Percentiles rank a stretch among this genome's conserved stretches.
phyloP scores from a whole-genome alignment of 2,888 invertebrate genomes.

The Cremastinae sp. region DNA sequence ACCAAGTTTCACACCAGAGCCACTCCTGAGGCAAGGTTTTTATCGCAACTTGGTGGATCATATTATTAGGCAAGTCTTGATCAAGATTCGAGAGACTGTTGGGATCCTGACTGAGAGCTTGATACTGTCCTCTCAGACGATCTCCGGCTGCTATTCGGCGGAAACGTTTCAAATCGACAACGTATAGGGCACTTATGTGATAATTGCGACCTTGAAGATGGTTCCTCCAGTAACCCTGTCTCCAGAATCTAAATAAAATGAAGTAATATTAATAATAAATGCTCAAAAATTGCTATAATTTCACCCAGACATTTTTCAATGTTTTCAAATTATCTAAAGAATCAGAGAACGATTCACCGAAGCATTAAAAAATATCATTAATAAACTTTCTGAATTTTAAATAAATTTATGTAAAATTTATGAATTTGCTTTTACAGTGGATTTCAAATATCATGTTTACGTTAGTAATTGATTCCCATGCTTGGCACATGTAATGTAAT shows the following conservation, averaged over 20 bases:
- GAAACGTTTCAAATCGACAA: slow-evolving; percentile 97
- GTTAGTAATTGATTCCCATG: too few relatives aligned
- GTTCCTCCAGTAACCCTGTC: slow-evolving; percentile 99
- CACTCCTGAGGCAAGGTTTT: slow-evolving; percentile 99
- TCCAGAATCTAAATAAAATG: slow-evolving; percentile 90
- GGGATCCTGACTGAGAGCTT: slow-evolving; percentile 99
- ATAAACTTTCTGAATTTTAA: background rate
- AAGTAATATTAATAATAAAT: background rate
- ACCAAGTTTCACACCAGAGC: slow-evolving; percentile 99
- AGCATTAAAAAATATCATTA: too few relatives aligned
- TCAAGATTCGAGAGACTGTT: slow-evolving; percentile 98
- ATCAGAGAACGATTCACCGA: too few relatives aligned
- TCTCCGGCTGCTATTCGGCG: slow-evolving; percentile 99
- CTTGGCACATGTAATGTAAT: too few relatives aligned
- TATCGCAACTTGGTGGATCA: slow-evolving; percentile 99
- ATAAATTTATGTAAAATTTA: too few relatives aligned
- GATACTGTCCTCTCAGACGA: slow-evolving; percentile 98
- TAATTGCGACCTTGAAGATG: slow-evolving; percentile 97
- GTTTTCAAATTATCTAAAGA: too few relatives aligned
- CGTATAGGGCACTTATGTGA: slow-evolving; percentile 98
- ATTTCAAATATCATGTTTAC: too few relatives aligned
- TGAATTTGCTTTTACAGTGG: too few relatives aligned
- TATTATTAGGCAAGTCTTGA: slow-evolving; percentile 99
- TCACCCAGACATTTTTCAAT: too few relatives aligned
- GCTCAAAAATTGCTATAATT: too few relatives aligned